phyloP scores from a whole-genome alignment of 2,888 invertebrate genomes.

The Trichacis sp. region DNA sequence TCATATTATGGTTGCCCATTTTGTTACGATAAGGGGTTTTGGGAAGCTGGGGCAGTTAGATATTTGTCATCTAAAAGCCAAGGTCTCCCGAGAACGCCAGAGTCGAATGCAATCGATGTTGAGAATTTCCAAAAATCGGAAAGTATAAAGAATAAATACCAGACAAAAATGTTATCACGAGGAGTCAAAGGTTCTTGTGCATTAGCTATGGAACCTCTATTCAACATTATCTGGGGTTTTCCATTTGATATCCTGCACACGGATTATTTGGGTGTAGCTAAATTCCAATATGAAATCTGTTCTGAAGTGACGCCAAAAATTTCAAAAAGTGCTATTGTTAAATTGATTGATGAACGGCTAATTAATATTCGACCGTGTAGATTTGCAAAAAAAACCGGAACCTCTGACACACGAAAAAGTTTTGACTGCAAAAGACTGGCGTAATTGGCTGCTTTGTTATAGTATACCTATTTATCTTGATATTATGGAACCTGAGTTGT shows the following conservation, averaged over 20 bases:
- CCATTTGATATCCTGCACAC: constrained; percentile 28
- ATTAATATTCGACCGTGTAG: constrained; percentile 18
- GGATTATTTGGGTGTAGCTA: constrained; percentile 11
- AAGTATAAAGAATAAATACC: too few species aligned
- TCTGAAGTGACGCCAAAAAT: too few species aligned
- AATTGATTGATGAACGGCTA: constrained; percentile 23
- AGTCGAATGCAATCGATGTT: background rate
- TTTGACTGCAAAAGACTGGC: constrained; percentile 30
- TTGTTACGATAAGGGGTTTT: constrained; percentile 17
- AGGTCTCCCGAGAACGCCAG: background rate
- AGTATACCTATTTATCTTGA: constrained; percentile 16
- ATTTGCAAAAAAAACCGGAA: constrained; percentile 21
- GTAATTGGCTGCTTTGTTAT: constrained; percentile 27
- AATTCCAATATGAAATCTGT: constrained; percentile 5
- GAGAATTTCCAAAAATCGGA: too few species aligned
- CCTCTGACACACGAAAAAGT: constrained; percentile 7
- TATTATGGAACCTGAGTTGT: constrained; percentile 6
- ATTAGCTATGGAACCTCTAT: background rate
- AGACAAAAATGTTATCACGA: background rate
- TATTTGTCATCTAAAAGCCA: background rate
- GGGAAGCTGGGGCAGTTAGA: background rate
- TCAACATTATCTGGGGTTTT: constrained; percentile 27
- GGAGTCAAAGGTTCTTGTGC: constrained; percentile 22
- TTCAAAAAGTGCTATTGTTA: too few species aligned
- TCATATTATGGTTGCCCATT: constrained; percentile 17